Evolutionary conservation across 2,888 invertebrate genomes (phyloP).

Genomic region (Halocaridina rubra): DNA sequence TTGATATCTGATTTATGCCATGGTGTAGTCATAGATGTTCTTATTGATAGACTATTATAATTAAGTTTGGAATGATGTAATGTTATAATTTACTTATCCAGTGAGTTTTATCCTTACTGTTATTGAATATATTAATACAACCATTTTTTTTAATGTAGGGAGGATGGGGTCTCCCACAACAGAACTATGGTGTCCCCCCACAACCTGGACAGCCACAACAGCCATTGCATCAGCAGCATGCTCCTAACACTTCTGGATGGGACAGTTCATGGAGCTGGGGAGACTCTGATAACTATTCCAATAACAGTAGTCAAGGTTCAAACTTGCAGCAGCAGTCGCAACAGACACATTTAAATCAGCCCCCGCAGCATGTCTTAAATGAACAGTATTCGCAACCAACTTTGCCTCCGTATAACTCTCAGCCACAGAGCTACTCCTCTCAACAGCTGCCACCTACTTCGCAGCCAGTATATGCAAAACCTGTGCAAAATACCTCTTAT

Average conservation of each 20-base stretch:
- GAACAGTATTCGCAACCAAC: background rate
- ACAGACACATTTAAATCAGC: conserved; percentile 1
- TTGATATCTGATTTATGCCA: background rate
- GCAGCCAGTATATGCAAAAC: conserved; percentile 20
- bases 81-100: background rate
- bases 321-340: conserved; percentile 18
- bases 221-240: background rate
- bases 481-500: background rate
- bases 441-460: conserved; percentile 23
- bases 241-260: background rate
- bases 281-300: conserved; percentile 9
- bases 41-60: background rate
- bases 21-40: background rate
- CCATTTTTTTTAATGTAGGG: conserved; percentile 31
- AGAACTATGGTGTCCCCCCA: background rate
- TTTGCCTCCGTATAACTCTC: background rate
- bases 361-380: background rate
- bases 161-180: background rate
- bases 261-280: conserved; percentile 49
- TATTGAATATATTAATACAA: too few species aligned
- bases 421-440: too few species aligned
- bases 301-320: background rate
- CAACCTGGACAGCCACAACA: background rate
- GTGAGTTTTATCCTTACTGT: too few species aligned
- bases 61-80: background rate